Conservation (phyloP, 2,888 invertebrate genomes). For the Lamellibrachia satsuma region DNA sequence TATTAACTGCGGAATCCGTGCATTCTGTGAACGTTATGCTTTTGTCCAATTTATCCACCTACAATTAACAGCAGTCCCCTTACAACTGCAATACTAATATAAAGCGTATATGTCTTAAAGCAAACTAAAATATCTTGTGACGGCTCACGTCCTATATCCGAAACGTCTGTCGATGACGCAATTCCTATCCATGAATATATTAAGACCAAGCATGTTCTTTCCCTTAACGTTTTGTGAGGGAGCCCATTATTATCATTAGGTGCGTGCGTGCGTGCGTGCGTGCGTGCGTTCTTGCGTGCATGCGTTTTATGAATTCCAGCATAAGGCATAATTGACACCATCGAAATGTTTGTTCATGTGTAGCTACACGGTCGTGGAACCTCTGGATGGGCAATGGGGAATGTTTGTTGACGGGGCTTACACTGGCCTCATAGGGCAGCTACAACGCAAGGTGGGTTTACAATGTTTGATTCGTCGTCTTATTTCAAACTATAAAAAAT, state of each 20-base stretch:
- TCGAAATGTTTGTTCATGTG: neutral
- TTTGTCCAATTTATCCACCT: neutral
- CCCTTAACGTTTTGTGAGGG: too few species aligned
- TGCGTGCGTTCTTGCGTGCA: neutral
- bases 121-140: neutral
- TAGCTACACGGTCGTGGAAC: conserved; percentile 30
- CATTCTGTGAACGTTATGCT: neutral
- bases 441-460: neutral
- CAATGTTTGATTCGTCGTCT: neutral
- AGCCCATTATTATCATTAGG: too few species aligned
- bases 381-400: conserved; percentile 33
- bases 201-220: too few species aligned
- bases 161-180: neutral
- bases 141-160: neutral
- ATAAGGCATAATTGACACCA: neutral
- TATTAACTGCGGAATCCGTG: neutral
- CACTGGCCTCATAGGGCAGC: conserved; percentile 35
- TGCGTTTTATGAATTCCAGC: neutral
- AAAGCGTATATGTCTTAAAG: neutral
- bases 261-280: neutral
- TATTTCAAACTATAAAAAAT: too few species aligned
- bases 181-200: too few species aligned
- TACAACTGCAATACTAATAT: too few species aligned
- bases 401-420: conserved; percentile 25
- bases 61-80: neutral